Evolutionary conservation across 2,888 invertebrate genomes (phyloP).

Genomic region (Alloscopus bannaensis): DNA sequence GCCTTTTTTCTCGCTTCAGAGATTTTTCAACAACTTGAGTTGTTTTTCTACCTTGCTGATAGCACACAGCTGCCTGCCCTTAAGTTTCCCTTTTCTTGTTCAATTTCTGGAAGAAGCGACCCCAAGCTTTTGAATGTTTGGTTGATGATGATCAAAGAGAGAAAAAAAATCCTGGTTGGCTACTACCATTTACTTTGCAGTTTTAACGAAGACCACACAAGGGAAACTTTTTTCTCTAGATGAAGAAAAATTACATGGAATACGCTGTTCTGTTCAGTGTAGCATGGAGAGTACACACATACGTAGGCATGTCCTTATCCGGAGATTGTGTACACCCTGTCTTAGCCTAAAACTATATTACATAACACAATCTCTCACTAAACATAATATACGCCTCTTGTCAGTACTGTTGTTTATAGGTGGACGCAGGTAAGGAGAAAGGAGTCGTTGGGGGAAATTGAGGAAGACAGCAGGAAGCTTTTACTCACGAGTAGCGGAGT

Average conservation of each 20-base stretch:
- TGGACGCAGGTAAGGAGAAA: conserved; percentile 10
- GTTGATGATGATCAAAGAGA: conserved; percentile 7
- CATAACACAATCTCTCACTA: no score
- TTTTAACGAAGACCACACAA: no score
- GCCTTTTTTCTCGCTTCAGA: not conserved
- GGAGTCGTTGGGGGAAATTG: conserved; percentile 35
- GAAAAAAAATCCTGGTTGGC: not conserved
- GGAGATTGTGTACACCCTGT: no score
- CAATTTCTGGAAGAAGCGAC: not conserved
- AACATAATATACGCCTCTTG: no score
- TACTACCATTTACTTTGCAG: no score
- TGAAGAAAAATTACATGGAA: no score
- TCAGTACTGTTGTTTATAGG: no score
- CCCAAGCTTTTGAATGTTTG: not conserved
- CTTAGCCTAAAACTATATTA: no score
- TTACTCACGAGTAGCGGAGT: conserved; percentile 30
- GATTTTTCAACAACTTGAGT: not conserved
- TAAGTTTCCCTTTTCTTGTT: not conserved
- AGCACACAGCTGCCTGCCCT: not conserved
- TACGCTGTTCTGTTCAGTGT: not conserved
- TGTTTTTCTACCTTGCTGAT: not conserved
- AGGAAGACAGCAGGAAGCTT: conserved; percentile 51
- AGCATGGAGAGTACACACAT: not conserved
- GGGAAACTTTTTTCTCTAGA: no score
- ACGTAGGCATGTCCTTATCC: not conserved